A percentile compares a stretch with the other conserved stretches of the same genome.
phyloP scores from a whole-genome alignment of 2,888 invertebrate genomes.

The Cephus runcator region DNA sequence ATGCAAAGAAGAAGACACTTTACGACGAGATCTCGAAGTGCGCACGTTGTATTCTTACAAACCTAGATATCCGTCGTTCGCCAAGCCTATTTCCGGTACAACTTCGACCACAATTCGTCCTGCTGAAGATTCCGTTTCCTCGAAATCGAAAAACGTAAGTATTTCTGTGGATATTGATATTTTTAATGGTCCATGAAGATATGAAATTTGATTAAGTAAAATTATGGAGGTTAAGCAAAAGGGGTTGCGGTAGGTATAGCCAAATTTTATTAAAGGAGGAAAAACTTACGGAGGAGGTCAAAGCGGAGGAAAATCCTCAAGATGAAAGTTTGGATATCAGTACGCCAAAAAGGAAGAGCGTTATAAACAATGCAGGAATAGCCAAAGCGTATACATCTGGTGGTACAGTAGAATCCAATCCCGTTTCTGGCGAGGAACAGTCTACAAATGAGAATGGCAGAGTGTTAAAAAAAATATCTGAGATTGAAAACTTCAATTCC shows the following conservation, averaged over 20 bases:
- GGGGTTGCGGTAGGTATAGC: background rate
- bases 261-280: background rate
- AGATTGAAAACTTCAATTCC: background rate
- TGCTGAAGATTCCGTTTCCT: background rate
- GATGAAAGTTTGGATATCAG: background rate
- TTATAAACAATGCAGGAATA: background rate
- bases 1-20: conserved; percentile 34
- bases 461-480: background rate
- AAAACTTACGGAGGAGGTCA: background rate
- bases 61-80: background rate
- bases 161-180: background rate
- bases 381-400: background rate
- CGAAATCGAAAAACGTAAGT: background rate
- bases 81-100: background rate
- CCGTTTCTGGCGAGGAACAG: background rate
- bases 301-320: background rate
- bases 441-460: background rate
- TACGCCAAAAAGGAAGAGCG: background rate
- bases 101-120: background rate
- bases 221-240: background rate
- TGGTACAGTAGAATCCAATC: background rate
- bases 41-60: conserved; percentile 32
- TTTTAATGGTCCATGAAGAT: background rate
- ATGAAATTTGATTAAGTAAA: background rate
- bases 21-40: conserved; percentile 30